Base-by-base conservation (phyloP, 1,140 invertebrate species). In the Rhopalosiphum maidis region DNA sequence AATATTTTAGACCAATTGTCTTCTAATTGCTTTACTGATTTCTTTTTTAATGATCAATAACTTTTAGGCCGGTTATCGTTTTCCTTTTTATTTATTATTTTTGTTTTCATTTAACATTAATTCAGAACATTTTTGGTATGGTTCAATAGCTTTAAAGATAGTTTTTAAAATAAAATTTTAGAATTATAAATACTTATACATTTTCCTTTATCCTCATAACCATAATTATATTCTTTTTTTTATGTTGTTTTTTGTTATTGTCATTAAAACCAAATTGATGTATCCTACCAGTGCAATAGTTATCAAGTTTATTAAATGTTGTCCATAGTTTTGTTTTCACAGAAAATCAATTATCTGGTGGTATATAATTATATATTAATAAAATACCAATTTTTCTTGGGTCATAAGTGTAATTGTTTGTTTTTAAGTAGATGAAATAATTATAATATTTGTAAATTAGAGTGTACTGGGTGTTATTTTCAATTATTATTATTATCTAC, bases 1-100 rank as follows among this genome's bases (percentile, higher is more conserved):
- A 90, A 77, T 93, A 83, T 93, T 85, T 93, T 93, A 93, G 91
- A 93, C 91, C 91, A 93, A 93, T 93, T 93, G 91, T 85, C 91
- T 93, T 93, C 91, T 93, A 85, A 93, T 93, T 93, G 48, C 91
- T 93, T 93, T 93, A 85, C 91, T 93, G 51, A 60, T 90, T 93
- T 83, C 30, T 85, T 86, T 85, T 21, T 60, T 93, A 82, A 82
- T 83, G 46, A 93, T 93, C 91, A 85, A 93, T 93, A 86, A 86
- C 68, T 93, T 41, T 30, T 90, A 87, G 43, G 86, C 30, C 43
- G 22, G 25, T 68, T 90, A 43, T 90, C 23, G 25, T 60, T 90
- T 43, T 90, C 54, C 37, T 43, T 60, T 68, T 90, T 43, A 60
- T 46, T 60, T 90, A 25, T 41, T 90, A 51, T 48, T 88, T 48